phyloP scores from a whole-genome alignment of 1,140 invertebrate genomes.

The Tribolium castaneum region DNA sequence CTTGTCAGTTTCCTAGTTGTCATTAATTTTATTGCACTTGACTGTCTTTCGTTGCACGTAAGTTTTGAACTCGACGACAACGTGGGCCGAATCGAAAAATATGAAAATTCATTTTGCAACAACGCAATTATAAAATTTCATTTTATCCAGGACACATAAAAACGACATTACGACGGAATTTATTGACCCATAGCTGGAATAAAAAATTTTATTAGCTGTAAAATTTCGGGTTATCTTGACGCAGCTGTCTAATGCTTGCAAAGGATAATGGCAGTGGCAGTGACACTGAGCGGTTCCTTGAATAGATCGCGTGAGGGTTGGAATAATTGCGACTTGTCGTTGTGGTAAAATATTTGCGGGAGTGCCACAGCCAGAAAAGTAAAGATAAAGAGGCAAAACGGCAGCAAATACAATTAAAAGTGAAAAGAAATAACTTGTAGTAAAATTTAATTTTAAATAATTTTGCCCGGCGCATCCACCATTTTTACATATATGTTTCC shows the following conservation, averaged over 20 bases:
- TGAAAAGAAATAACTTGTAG: background rate
- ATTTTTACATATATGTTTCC: too few relatives aligned
- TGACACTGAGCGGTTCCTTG: too few relatives aligned
- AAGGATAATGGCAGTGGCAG: too few relatives aligned
- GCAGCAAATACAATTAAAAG: background rate
- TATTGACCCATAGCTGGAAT: background rate
- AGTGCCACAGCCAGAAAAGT: background rate
- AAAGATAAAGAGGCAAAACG: background rate
- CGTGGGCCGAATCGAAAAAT: background rate
- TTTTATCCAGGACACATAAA: background rate
- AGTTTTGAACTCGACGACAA: background rate
- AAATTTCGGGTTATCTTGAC: background rate
- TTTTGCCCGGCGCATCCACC: too few relatives aligned
- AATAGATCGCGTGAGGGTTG: too few relatives aligned
- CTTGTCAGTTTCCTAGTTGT: background rate
- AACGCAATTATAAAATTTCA: background rate
- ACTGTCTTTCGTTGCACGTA: background rate
- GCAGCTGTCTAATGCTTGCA: background rate
- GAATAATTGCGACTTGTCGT: background rate
- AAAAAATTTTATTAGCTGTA: background rate
- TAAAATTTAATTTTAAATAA: too few relatives aligned
- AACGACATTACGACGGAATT: background rate
- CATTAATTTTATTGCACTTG: constrained; percentile 10
- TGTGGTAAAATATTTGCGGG: background rate
- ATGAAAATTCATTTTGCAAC: background rate